Conservation (phyloP, 2,113 vertebrate genomes). For the Erythrocebus patas region DNA sequence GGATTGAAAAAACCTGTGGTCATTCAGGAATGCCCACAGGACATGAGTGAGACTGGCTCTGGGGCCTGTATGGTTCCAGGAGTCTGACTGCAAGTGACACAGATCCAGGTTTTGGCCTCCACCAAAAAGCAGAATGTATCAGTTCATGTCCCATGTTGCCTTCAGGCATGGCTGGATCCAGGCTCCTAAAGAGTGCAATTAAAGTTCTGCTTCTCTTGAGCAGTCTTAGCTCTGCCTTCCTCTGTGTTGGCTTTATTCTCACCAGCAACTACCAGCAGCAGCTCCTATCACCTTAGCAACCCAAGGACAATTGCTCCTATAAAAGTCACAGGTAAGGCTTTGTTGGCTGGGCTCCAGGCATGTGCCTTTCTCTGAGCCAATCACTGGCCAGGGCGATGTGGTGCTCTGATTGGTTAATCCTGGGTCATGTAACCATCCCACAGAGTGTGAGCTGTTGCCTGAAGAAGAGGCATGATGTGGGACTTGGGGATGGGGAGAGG, state of each 20-base stretch:
- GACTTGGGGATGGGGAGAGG: too few relatives aligned
- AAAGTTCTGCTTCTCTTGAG: neutral
- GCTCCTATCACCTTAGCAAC: neutral
- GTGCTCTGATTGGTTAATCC: neutral
- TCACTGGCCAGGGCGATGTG: neutral
- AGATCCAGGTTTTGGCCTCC: neutral
- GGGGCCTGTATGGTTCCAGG: neutral
- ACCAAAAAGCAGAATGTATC: neutral
- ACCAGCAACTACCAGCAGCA: neutral
- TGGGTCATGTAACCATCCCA: neutral
- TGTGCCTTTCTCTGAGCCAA: neutral
- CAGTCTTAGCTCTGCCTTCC: neutral
- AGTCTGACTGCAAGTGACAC: neutral
- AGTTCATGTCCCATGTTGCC: neutral
- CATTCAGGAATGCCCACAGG: neutral
- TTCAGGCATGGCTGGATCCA: constrained; percentile 3
- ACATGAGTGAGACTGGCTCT: neutral
- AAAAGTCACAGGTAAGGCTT: neutral
- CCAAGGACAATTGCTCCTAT: neutral
- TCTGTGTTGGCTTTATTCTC: neutral
- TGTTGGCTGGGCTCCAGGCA: neutral
- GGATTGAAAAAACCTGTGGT: neutral
- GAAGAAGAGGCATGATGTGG: too few relatives aligned
- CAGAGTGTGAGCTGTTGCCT: neutral
- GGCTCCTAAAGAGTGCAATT: neutral